These are phyloP conservation scores for Microtus oregoni DNA, from an alignment of 2,113 vertebrate species.

Conservation along the genomic window DNA sequence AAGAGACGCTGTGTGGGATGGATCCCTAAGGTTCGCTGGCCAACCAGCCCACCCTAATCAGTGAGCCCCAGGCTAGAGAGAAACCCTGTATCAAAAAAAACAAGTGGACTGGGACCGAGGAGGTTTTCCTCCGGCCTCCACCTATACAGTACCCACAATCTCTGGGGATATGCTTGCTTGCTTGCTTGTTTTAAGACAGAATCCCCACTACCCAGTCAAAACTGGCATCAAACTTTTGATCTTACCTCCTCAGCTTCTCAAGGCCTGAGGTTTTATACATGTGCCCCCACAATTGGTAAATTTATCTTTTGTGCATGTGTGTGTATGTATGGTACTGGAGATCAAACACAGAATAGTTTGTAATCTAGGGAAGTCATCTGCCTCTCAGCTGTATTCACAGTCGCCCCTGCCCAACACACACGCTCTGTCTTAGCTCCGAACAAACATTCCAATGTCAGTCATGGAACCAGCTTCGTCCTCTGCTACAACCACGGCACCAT, in stretches of 20 bases:
- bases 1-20: neutral
- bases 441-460: neutral
- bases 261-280: neutral
- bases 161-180: neutral
- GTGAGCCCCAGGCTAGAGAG: neutral
- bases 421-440: neutral
- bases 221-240: neutral
- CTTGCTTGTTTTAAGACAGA: neutral
- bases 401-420: neutral
- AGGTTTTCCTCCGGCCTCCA: neutral
- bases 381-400: neutral
- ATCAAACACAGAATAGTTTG: neutral
- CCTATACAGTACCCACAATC: neutral
- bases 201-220: neutral
- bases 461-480: neutral
- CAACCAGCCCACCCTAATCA: neutral
- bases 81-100: neutral
- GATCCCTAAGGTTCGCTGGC: neutral
- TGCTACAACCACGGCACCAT: neutral
- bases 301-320: neutral
- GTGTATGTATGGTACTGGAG: too few species aligned
- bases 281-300: neutral
- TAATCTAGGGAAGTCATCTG: neutral
- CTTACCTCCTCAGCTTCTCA: neutral
- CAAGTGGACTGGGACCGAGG: neutral